These are phyloP conservation scores for honey bee (Apis mellifera) DNA, from an alignment of 1,140 invertebrate species.

Conservation along the genomic window Amel_HAv3.1 CM009943.2:10430501-10431000, in stretches of 20 bases:
- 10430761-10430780: conserved; percentile 34
- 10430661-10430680: conserved; percentile 88
- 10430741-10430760: conserved; percentile 69
- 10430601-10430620: conserved; percentile 61
- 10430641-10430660: conserved; percentile 83
- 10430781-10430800: conserved; percentile 55
- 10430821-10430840: conserved; percentile 75
- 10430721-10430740: conserved; percentile 51
- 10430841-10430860: conserved; percentile 84
- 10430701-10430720: conserved; percentile 56
- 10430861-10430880: conserved; percentile 84
- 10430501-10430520: conserved; percentile 74
- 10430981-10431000: conserved; percentile 96
- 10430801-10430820: conserved; percentile 65
- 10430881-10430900: conserved; percentile 90
- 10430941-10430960: conserved; percentile 94
- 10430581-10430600: conserved; percentile 80
- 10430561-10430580: conserved; percentile 80
- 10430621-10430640: conserved; percentile 79
- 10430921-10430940: conserved; percentile 91
- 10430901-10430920: conserved; percentile 92
- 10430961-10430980: conserved; percentile 96
- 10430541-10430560: conserved; percentile 77
- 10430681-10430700: conserved; percentile 81
- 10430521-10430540: conserved; percentile 77